These are phyloP conservation scores for Pasiphila rectangulata DNA, from an alignment of 2,888 invertebrate species.

Conservation along the genomic window DNA sequence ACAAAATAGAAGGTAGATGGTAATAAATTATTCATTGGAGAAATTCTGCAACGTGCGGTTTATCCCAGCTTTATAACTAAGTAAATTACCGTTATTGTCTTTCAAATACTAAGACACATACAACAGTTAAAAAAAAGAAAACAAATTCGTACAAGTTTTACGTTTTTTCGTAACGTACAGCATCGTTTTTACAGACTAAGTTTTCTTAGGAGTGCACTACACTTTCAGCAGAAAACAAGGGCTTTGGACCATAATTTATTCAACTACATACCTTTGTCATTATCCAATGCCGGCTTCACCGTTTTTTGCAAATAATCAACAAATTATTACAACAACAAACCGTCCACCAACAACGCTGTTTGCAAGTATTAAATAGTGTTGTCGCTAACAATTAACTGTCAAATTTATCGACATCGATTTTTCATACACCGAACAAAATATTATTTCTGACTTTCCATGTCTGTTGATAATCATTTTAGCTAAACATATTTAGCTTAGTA, in stretches of 20 bases:
- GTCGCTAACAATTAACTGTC: neutral
- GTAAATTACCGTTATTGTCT: neutral
- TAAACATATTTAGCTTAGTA: no score
- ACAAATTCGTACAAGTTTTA: conserved; percentile 11
- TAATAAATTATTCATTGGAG: no score
- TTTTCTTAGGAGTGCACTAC: neutral
- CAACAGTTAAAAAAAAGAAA: neutral
- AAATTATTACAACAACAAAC: conserved; percentile 70
- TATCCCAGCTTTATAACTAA: neutral
- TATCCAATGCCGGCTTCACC: conserved; percentile 46
- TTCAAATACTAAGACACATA: neutral
- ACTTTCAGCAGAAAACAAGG: no score
- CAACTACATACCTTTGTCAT: conserved; percentile 56
- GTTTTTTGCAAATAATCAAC: conserved; percentile 48
- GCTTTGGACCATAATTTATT: neutral
- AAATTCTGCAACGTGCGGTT: no score
- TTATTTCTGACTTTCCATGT: no score
- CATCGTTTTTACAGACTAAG: neutral
- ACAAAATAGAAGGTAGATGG: no score
- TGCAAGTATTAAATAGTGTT: conserved; percentile 1
- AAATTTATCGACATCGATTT: conserved; percentile 1
- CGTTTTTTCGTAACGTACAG: neutral
- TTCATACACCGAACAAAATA: no score
- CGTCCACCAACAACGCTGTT: conserved; percentile 58
- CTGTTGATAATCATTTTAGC: no score